Percentiles rank a stretch among this genome's conserved stretches.
Evolutionary conservation across 2,113 vertebrate genomes (phyloP).

Genomic region (Todiramphus saurophagus): DNA sequence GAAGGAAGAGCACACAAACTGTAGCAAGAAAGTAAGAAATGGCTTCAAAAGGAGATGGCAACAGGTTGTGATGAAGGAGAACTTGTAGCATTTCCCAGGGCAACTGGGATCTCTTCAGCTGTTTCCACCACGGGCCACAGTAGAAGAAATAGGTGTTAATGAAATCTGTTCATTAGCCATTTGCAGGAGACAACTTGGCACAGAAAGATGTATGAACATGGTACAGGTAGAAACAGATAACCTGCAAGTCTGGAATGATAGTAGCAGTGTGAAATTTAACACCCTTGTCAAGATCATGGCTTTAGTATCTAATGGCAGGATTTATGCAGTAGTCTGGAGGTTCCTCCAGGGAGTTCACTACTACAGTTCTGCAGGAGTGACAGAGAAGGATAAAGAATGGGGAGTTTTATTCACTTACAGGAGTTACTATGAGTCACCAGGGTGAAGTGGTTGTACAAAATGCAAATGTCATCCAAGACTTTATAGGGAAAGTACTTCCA

Average conservation of each 20-base stretch:
- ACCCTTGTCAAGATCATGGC: background rate
- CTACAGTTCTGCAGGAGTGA: background rate
- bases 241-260: background rate
- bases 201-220: background rate
- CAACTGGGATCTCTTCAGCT: background rate
- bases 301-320: background rate
- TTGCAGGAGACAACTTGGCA: background rate
- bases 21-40: background rate
- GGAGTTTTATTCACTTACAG: background rate
- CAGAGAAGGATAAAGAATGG: background rate
- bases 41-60: background rate
- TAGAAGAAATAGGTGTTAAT: background rate
- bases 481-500: background rate
- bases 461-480: background rate
- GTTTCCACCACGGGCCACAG: background rate
- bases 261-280: background rate
- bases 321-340: background rate
- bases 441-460: background rate
- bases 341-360: background rate
- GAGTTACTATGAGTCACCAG: background rate
- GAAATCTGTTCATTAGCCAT: background rate
- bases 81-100: background rate
- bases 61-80: background rate
- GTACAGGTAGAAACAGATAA: background rate
- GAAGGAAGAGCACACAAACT: background rate